A percentile compares a stretch with the other conserved stretches of the same genome.
These are phyloP conservation scores for Jacana jacana DNA, from an alignment of 2,113 vertebrate species.

Conservation along the genomic window DNA sequence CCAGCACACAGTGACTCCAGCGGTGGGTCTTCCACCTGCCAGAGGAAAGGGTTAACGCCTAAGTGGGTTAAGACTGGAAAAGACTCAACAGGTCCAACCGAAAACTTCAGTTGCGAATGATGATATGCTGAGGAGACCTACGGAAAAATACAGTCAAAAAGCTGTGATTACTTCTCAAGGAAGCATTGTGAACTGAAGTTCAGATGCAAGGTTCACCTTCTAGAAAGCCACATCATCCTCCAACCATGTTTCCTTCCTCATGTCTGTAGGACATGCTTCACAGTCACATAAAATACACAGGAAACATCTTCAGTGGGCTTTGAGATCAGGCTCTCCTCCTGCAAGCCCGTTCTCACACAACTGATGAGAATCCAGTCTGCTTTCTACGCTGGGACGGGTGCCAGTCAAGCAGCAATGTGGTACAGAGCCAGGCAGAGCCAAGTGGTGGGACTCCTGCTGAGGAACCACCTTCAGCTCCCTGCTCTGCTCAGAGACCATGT, in stretches of 20 bases:
- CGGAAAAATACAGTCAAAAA: neutral
- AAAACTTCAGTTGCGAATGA: neutral
- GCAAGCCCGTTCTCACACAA: neutral
- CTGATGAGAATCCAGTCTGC: neutral
- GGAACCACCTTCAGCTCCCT: neutral
- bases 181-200: neutral
- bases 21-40: conserved; percentile 87
- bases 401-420: neutral
- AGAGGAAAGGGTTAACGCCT: neutral
- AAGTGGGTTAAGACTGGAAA: neutral
- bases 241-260: rapidly evolving
- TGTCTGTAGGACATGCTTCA: neutral
- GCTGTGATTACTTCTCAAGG: neutral
- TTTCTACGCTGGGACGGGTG: neutral
- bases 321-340: neutral
- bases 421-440: neutral
- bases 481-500: neutral
- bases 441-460: rapidly evolving
- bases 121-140: neutral
- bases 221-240: neutral
- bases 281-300: neutral
- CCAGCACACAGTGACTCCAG: conserved; percentile 88
- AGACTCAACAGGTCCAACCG: neutral
- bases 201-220: neutral
- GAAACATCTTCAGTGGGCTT: neutral